Base-by-base conservation (phyloP, 2,888 invertebrate species). In the Nemurella pictetii region DNA sequence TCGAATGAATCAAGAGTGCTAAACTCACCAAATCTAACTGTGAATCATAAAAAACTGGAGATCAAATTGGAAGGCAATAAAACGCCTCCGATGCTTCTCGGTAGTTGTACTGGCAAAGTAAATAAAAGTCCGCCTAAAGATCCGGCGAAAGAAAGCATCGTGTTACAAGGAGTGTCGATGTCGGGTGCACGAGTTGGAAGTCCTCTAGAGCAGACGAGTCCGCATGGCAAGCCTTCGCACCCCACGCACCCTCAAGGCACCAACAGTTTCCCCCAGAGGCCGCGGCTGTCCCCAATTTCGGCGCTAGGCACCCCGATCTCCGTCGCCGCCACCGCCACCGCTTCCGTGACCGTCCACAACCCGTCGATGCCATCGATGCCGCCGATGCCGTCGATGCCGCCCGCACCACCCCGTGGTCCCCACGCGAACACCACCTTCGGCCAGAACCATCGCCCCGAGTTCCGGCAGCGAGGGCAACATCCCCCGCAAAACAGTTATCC, bases 261-360 rank as follows among this genome's bases (percentile, higher is more conserved):
- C 4, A 94, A 93, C 35, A 30, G 26, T 26, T 82, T 82, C 82
- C 72, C 82, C 12, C 82, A 82, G 28, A 27, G 82, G 26, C 55
- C 82, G 15, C 26, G 82, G 20, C 28, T 72, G 29, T 82, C 82
- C 27, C 82, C 82, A 2, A 82, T 82, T 25, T 26, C 86, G 36
- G 82, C 85, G n/a, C n/a, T n/a, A 20, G 55, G 15, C 55, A 55
- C 55, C 1, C 15, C 55, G 55, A 55, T n/a, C n/a, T n/a, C n/a
- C n/a, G n/a, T n/a, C n/a, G n/a, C 93, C 0, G 91, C 93, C 27
- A 92, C 93, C 85, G 92, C 92, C 32, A 92, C 93, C 84, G 92
- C 86, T 26, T 85, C 87, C 7, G 80, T 86, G 12, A 84, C 85
- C 28, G 84, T 78, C 55, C 74, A 80, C 78, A 81, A 75, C 26